Conservation (phyloP, 2,888 invertebrate genomes). For the Acanthococcus lagerstroemiae region DNA sequence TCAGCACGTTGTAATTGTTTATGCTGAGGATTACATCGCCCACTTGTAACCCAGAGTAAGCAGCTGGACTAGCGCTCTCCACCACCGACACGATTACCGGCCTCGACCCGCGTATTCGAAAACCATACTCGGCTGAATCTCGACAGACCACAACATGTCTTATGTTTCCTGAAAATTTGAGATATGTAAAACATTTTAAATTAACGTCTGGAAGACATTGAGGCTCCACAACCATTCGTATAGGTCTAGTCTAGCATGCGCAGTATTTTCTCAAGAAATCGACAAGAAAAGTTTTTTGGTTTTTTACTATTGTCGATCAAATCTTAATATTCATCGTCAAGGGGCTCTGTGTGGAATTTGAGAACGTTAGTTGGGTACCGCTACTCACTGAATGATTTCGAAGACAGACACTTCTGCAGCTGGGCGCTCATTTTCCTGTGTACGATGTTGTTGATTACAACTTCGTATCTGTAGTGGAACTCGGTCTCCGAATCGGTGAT, state of each 20-base stretch:
- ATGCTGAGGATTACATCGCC: constrained; percentile 89
- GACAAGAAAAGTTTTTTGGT: no score
- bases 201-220: no score
- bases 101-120: constrained; percentile 87
- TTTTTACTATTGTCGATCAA: no score
- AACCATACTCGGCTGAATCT: constrained; percentile 73
- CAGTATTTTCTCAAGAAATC: no score
- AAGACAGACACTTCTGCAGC: constrained; percentile 74
- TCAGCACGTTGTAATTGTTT: constrained; percentile 80
- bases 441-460: constrained; percentile 77
- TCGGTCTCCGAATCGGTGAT: constrained; percentile 74
- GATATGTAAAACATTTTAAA: no score
- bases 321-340: no score
- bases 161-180: constrained; percentile 84
- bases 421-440: constrained; percentile 83
- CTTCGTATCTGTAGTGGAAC: constrained; percentile 74
- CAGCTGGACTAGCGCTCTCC: constrained; percentile 87
- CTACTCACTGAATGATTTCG: constrained; percentile 39
- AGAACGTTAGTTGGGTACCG: no score
- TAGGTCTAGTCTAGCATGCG: no score
- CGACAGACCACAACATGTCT: constrained; percentile 74
- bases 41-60: constrained; percentile 80
- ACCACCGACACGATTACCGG: constrained; percentile 95
- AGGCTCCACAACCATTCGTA: no score
- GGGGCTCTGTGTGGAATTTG: no score